Evolutionary conservation across 2,888 invertebrate genomes (phyloP), one percentile per base, ranked within the genome.

Genomic region (Drosophila niveifrons): DNA sequence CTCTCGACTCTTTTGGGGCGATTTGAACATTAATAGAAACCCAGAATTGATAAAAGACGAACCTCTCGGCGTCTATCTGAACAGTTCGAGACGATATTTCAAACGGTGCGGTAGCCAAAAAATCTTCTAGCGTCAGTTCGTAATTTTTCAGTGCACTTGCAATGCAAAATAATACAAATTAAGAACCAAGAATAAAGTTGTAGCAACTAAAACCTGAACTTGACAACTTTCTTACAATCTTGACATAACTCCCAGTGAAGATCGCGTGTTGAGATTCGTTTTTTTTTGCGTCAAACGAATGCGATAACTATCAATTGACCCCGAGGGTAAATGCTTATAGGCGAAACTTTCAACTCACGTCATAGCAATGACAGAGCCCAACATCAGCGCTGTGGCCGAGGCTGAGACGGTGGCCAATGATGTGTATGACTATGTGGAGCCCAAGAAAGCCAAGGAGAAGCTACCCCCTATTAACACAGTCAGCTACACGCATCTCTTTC

Each of bases 401-500:
- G 63, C 50, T 43, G 66, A 36, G 11, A n/a, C 36, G 11, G 6
- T n/a, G n/a, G 4, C 36, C 36, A 36, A 9, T 2, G 10, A 9
- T 10, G 9, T 10, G 9, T 10, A 43, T 6, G 31, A 39, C 31
- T 70, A 63, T 28, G 31, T 23, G 9, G 80, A 68, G 23, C 52
- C 50, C n/a, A 71, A 72, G 1, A 76, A 77, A 46, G 7, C 55
- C 7, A 71, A 75, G 41, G 51, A 53, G 11, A 66, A 75, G 29
- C 13, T 68, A 13, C 58, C 63, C 3, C 7, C 62, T 36, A 17
- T 52, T 62, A 43, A 69, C 0, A 66, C 72, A 13, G 77, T 91
- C 2, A 88, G 81, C 66, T 91, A 82, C 61, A 66, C 72, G 17
- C 63, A 88, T 29, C 83, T 91, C 0, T 95, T 94, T 85, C 94